Base-by-base conservation (phyloP, 1,140 invertebrate species). In the Anastatus disparis region DNA sequence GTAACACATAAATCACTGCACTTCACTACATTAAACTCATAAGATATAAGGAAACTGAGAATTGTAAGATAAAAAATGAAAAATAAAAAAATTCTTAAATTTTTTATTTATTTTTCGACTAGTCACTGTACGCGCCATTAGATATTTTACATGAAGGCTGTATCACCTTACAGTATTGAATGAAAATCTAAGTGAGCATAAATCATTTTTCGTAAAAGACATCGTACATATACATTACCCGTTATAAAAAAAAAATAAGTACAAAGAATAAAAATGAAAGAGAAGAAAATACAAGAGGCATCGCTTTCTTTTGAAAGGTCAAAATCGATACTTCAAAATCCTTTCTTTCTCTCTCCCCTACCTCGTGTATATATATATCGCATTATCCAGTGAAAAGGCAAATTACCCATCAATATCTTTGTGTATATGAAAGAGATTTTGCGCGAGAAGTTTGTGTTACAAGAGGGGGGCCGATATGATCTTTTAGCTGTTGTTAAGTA, bases 311-410 rank as follows among this genome's bases (percentile, higher is more conserved):
- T 20, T 8, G 8, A 4, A 24, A 9, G 22, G 6, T n/a, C 48
- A 9, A 50, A n/a, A 50, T 50, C 48, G 48, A 50, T 50, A 50
- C 48, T 24, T 50, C 17, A 50, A 50, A 50, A 50, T 20, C 48
- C 13, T 20, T 13, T 6, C 17, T 50, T 24, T 24, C n/a, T n/a
- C n/a, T n/a, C n/a, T n/a, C n/a, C n/a, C n/a, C n/a, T n/a, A n/a
- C n/a, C n/a, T n/a, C n/a, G n/a, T n/a, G n/a, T n/a, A n/a, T n/a
- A n/a, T n/a, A n/a, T n/a, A n/a, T n/a, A n/a, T n/a, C n/a, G n/a
- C n/a, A n/a, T n/a, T n/a, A n/a, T n/a, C n/a, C n/a, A n/a, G 48
- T 8, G 22, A 24, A 24, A 50, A 50, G 8, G 48, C 48, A 24
- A 50, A 50, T 50, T 50, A 50, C 22, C 22, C 48, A 24, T 24